Base-by-base conservation (phyloP, 2,797 vertebrate genomes). In the Bradypodion pumilum region DNA sequence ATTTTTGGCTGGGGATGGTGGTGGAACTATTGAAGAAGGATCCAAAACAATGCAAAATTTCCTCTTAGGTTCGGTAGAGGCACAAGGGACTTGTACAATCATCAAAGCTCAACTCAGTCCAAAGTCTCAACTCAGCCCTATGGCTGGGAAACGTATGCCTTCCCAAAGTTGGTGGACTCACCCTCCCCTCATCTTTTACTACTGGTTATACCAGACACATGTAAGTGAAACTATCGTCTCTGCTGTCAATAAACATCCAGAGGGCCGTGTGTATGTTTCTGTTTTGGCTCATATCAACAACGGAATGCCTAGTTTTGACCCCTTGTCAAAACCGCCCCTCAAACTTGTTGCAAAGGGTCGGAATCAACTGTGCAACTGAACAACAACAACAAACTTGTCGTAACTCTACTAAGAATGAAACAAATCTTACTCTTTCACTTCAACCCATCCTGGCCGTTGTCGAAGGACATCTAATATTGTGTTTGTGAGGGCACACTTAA, bases 401-500 rank as follows among this genome's bases (percentile, higher is more conserved):
- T 46, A 27, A 5, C 65, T 15, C 12, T 37, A 44, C 21, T 5
- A 46, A 62, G 4, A 52, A 68, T 12, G 21, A 8, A 35, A 63
- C 9, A 35, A 63, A 80, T 74, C 93, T 91, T 88, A 98, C 98
- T 98, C 97, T 94, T 97, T 98, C 27, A 97, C 97, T 94, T 98
- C 98, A 29, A 96, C 85, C 98, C 98, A 98, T 87, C 97, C 97
- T 1, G 96, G 96, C 89, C 98, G 96, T 87, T 95, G 95, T 37
- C 91, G 93, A 74, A 98, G 96, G 46, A 98, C 97, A 0, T 97
- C 97, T 80, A 95, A 94, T 42, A 98, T 97, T 9, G 97, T 97
- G 91, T 96, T 98, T 65, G 93, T 83, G 5, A 95, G 93, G 2
- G 95, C 92, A 85, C 97, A 97, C 95, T 95, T 98, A 93, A 97